Evolutionary conservation across 2,888 invertebrate species (phyloP).

Genomic region (Salpingus planirostris): DNA sequence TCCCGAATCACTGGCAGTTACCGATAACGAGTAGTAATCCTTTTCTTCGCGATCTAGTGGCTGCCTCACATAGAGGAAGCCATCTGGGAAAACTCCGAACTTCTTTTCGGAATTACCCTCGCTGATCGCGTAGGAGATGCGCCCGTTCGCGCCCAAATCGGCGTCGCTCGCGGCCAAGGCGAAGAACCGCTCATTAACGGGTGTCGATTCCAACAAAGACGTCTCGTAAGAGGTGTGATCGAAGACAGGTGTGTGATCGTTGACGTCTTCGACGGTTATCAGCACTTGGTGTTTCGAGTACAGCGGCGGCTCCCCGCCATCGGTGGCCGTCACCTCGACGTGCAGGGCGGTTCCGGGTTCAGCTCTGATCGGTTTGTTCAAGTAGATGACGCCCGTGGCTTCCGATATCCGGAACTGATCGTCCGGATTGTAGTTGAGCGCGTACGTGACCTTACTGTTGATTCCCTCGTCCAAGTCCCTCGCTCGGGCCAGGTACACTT

Average conservation of each 20-base stretch:
- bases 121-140: conserved; percentile 70
- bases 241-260: conserved; percentile 93
- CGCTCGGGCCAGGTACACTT: conserved; percentile 81
- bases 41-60: conserved; percentile 80
- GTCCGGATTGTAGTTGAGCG: conserved; percentile 69
- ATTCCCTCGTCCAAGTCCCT: conserved; percentile 79
- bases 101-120: conserved; percentile 79
- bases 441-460: conserved; percentile 80
- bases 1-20: conserved; percentile 77
- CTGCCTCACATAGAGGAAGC: conserved; percentile 80
- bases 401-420: conserved; percentile 77
- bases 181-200: conserved; percentile 86
- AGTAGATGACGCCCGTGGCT: conserved; percentile 80
- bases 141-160: conserved; percentile 74
- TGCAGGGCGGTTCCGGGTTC: conserved; percentile 63
- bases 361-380: conserved; percentile 69
- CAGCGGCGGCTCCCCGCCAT: conserved; percentile 67
- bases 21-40: conserved; percentile 84
- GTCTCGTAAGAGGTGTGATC: conserved; percentile 88
- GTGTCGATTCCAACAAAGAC: conserved; percentile 79
- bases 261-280: conserved; percentile 76
- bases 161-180: conserved; percentile 82
- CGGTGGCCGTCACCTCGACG: conserved; percentile 77
- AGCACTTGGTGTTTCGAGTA: conserved; percentile 66
- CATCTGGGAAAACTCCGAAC: conserved; percentile 94